A percentile compares a stretch with the other conserved stretches of the same genome.
phyloP scores from a whole-genome alignment of 2,888 invertebrate species.

The Melieria crassipennis region DNA sequence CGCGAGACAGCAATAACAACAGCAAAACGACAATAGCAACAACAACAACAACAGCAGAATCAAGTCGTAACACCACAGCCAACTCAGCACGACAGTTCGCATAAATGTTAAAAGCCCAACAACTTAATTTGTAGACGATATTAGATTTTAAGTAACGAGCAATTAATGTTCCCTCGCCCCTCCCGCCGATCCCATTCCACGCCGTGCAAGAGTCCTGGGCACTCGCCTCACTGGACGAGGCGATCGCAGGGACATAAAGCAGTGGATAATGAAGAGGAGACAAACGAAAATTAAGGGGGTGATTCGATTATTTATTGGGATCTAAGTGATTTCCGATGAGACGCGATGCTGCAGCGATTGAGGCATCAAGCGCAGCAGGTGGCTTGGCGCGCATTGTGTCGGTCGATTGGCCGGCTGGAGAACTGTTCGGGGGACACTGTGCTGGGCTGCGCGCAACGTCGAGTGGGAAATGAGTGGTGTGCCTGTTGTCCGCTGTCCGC shows the following conservation, averaged over 20 bases:
- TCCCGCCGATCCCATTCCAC: background rate
- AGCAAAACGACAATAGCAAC: conserved; percentile 32
- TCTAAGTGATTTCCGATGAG: conserved; percentile 67
- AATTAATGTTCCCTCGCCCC: conserved; percentile 62
- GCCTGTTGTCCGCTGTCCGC: conserved; percentile 39
- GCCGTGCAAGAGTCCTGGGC: conserved; percentile 8
- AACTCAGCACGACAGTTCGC: conserved; percentile 59
- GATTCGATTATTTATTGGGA: conserved; percentile 65
- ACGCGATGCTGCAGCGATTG: conserved; percentile 58
- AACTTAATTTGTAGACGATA: conserved; percentile 66
- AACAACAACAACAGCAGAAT: conserved; percentile 27
- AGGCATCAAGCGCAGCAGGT: conserved; percentile 62
- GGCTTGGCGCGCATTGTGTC: conserved; percentile 39
- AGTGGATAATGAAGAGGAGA: conserved; percentile 1
- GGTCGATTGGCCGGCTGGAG: conserved; percentile 10
- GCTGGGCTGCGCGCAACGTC: conserved; percentile 42
- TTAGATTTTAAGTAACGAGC: conserved; percentile 67
- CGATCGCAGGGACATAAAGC: background rate
- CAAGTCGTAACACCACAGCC: conserved; percentile 17
- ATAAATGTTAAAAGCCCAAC: conserved; percentile 57
- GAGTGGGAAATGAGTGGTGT: conserved; percentile 28
- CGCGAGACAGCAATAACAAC: conserved; percentile 13
- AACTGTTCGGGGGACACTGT: background rate
- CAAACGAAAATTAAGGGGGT: conserved; percentile 42
- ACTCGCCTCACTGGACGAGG: background rate